These are phyloP conservation scores for Drosophila mettleri DNA, from an alignment of 2,888 invertebrate genomes.

Conservation along the genomic window DNA sequence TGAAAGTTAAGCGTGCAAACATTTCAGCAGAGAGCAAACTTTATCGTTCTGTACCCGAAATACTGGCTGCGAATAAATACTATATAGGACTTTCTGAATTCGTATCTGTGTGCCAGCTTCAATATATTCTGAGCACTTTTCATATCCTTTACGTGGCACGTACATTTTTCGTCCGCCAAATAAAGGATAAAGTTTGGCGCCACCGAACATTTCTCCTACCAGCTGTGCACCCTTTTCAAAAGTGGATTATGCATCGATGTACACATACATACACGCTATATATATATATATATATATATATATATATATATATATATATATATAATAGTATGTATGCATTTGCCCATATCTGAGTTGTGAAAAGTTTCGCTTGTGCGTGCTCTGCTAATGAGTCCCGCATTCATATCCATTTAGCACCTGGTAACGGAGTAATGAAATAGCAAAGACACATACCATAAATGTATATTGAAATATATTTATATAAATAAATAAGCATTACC, in stretches of 20 bases:
- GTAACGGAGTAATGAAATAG: slow-evolving; percentile 46
- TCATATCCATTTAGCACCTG: slow-evolving; percentile 69
- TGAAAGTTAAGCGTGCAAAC: slow-evolving; percentile 79
- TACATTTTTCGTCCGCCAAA: slow-evolving; percentile 60
- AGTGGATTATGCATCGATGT: slow-evolving; percentile 71
- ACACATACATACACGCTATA: neutral
- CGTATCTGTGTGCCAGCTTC: slow-evolving; percentile 14
- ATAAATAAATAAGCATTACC: slow-evolving; percentile 41
- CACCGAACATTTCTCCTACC: slow-evolving; percentile 19
- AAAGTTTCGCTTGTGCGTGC: slow-evolving; percentile 68
- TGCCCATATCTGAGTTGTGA: neutral
- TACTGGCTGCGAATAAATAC: slow-evolving; percentile 29
- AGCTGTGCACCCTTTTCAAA: slow-evolving; percentile 56
- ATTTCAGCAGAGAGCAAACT: slow-evolving; percentile 57
- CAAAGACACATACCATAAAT: slow-evolving; percentile 36
- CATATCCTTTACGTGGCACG: slow-evolving; percentile 58
- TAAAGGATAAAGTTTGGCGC: slow-evolving; percentile 71
- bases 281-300: slow-evolving; percentile 39
- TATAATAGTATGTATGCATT: slow-evolving; percentile 5
- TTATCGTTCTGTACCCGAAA: slow-evolving; percentile 46
- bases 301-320: neutral
- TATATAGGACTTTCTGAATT: slow-evolving; percentile 22
- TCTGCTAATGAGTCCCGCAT: slow-evolving; percentile 71
- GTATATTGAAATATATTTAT: slow-evolving; percentile 14
- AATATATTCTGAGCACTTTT: slow-evolving; percentile 12